A percentile compares a stretch with the other conserved stretches of the same genome.
Evolutionary conservation across 2,797 vertebrate species (phyloP).

Genomic region (Poeciliopsis paucimaculata): DNA sequence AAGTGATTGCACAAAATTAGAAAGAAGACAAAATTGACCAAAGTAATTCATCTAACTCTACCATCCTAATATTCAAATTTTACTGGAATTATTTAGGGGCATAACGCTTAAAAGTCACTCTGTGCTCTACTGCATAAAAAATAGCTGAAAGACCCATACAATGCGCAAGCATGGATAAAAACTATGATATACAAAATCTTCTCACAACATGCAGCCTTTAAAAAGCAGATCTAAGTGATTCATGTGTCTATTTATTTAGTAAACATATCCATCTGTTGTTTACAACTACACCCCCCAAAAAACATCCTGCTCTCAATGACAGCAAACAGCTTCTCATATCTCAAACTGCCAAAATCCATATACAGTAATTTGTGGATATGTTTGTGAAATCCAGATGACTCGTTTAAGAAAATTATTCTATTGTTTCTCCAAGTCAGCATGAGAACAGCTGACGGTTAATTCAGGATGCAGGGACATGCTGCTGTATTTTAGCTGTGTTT

Average conservation of each 20-base stretch:
- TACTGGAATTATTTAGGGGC: background rate
- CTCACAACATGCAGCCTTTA: background rate
- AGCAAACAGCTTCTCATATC: slow-evolving; percentile 4
- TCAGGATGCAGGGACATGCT: slow-evolving; percentile 25
- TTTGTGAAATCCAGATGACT: background rate
- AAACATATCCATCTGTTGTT: slow-evolving; percentile 8
- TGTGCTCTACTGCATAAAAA: background rate
- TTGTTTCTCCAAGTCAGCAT: slow-evolving; percentile 3
- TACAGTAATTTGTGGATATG: background rate
- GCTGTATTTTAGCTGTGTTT: slow-evolving; percentile 39
- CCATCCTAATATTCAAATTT: background rate
- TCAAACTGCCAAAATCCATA: background rate
- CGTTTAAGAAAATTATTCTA: slow-evolving; percentile 10
- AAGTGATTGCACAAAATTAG: background rate
- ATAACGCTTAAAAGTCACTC: background rate
- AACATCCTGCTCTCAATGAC: background rate
- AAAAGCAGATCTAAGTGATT: background rate
- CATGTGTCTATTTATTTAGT: background rate
- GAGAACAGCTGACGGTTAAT: slow-evolving; percentile 14
- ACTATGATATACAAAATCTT: background rate
- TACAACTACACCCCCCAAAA: background rate
- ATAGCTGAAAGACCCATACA: background rate
- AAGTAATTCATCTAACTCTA: background rate
- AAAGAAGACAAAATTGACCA: background rate
- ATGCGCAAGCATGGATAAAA: background rate